Evolutionary conservation across 2,888 invertebrate genomes (phyloP), one percentile per base, ranked within the genome.

Genomic region (Sinohyriopsis cumingii): DNA sequence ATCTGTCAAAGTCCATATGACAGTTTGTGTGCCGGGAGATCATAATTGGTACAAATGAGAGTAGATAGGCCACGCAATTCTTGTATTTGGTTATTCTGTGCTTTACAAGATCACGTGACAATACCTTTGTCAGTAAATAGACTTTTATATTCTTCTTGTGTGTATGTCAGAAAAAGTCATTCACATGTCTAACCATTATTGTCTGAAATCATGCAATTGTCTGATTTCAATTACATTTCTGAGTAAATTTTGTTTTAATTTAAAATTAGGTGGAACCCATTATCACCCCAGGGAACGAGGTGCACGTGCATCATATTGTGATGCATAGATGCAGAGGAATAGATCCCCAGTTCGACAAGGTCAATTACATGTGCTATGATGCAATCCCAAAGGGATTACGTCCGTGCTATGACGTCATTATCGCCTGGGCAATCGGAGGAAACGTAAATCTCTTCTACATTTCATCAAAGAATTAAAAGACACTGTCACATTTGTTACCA

Each of bases 251-350:
- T 28, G 56, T 68, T 55, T 28, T 28, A 28, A 28, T 28, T 28
- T 28, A 3, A 28, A 28, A 5, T 28, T 91, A 94, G 94, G 93
- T 93, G 86, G 94, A 94, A 86, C 94, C 94, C 55, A 91, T 94
- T 77, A 93, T 93, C 88, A 90, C 92, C 67, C 87, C 90, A 65
- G 92, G 92, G 67, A 93, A 92, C 86, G 91, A 92, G 73, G 92
- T 92, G 0, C 91, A 94, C 67, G 94, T 96, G 0, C 96, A 96
- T 89, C 96, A 96, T 87, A 95, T 96, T 93, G 93, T 96, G 63
- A 89, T 96, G 61, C 96, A 95, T 88, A 96, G 96, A 87, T 97
- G 96, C 86, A 65, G 72, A 1, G 56, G 62, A 3, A 56, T 70
- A 15, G 68, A 65, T 19, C 55, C 55, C 15, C 65, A 68, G 53